Evolutionary conservation across 2,113 vertebrate genomes (phyloP), one percentile per base, ranked within the genome.

Genomic region (Pantherophis guttatus): DNA sequence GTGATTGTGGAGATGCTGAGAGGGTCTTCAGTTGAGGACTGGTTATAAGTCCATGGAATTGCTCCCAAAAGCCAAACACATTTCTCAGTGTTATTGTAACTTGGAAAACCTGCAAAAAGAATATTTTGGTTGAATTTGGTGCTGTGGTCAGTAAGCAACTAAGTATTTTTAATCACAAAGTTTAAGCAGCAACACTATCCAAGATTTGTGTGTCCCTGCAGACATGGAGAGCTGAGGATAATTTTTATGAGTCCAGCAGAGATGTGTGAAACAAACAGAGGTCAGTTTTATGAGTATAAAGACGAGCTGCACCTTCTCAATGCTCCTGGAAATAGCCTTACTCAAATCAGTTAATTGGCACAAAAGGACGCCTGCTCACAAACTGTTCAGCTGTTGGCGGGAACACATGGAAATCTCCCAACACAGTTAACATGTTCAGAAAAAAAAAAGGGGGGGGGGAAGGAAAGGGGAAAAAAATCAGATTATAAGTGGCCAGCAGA

Each of bases 121-220:
- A 39, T 88, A 54, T 97, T 96, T 96, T 96, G 91, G 95, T 94
- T 54, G 0, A 97, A 97, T 97, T 97, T 95, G 97, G 93, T 96
- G 94, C 95, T 94, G 96, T 95, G 93, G 96, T 98, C 97, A 98
- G 98, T 98, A 97, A 98, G 96, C 96, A 98, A 98, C 98, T 98
- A 98, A 97, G 29, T 96, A 97, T 98, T 98, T 55, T 98, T 98
- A 39, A 98, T 98, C 97, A 97, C 97, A 96, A 97, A 97, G 94
- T 96, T 95, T 95, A 95, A 97, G 95, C 95, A 93, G 94, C 94
- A 96, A 93, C 0, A 8, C 97, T 97, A 97, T 97, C 96, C 96
- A 93, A 91, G 89, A 92, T 94, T 97, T 97, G 96, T 97, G 96
- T 96, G 94, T 96, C 96, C 95, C 96, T 95, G 95, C 88, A 95